Evolutionary conservation across 2,113 vertebrate genomes (phyloP).

Genomic region (Bungarus multicinctus): DNA sequence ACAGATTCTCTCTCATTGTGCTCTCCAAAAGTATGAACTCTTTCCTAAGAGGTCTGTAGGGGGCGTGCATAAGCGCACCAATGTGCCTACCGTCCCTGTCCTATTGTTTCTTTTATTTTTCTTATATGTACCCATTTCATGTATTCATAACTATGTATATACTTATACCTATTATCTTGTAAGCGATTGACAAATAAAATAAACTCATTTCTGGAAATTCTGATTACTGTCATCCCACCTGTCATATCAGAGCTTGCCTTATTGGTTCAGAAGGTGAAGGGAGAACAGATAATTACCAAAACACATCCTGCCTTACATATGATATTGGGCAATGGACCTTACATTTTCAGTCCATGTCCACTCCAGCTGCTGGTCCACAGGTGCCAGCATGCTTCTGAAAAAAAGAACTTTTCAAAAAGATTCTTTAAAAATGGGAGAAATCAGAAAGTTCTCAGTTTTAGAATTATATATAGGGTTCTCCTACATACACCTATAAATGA

Average conservation of each 20-base stretch:
- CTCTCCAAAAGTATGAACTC: neutral
- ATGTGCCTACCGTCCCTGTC: too few species aligned
- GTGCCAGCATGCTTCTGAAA: neutral
- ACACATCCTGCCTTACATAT: neutral
- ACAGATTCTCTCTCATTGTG: neutral
- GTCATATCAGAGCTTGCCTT: neutral
- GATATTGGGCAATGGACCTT: neutral
- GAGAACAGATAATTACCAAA: neutral
- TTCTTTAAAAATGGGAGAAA: neutral
- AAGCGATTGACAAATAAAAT: too few species aligned
- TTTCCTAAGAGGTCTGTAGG: too few species aligned
- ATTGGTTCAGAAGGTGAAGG: neutral
- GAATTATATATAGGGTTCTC: neutral
- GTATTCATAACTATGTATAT: too few species aligned
- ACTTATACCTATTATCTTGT: too few species aligned
- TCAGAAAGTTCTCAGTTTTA: neutral
- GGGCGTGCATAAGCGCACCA: too few species aligned
- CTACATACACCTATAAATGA: too few species aligned
- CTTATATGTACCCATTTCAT: too few species aligned
- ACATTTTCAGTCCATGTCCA: rapidly evolving
- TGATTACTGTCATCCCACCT: neutral
- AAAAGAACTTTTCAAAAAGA: neutral
- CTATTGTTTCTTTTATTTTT: too few species aligned
- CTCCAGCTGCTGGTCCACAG: neutral
- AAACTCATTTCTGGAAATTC: neutral